Evolutionary conservation across 2,113 vertebrate species (phyloP), one percentile per base, ranked within the genome.

Genomic region (Desmodus rotundus): DNA sequence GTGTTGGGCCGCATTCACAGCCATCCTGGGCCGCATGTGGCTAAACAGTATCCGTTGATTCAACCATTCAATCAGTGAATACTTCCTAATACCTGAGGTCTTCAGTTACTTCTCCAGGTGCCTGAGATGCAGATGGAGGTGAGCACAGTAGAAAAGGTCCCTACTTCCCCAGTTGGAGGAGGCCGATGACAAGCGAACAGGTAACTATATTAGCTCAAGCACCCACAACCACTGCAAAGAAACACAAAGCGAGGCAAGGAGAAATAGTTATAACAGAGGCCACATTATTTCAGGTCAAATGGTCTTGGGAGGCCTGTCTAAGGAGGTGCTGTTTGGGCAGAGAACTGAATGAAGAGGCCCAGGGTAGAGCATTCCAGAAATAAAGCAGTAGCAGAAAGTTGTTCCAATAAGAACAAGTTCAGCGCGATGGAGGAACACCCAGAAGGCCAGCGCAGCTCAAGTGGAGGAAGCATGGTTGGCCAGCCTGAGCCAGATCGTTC

Each of bases 351-450:
- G 38, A 41, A n/a, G 28, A 76, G 58, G 50, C 11, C 65, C 4
- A 2, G n/a, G 0, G 8, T 9, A 70, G 58, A 12, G 31, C n/a
- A 26, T 9, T 12, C 50, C 52, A 73, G 68, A 15, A 52, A 10
- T 4, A 28, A 9, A 13, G 24, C 11, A 45, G 56, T 0, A 17
- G 41, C 7, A 14, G 7, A 36, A 28, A 26, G 11, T 0, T 20
- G 28, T 5, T 17, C 33, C 7, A 15, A 3, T 5, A 1, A 17
- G 15, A 24, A 45, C 3, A 20, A 41, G 58, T 8, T 9, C 24
- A 4, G 33, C 3, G 4, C 7, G 15, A 4, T 24, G 22, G 10
- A 58, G 65, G 13, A 22, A 76, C 3, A 11, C 12, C 36, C 58
- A 38, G 72, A 16, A 54, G 76, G 15, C 50, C 28, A 5, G 4